Evolutionary conservation across 2,888 invertebrate species (phyloP).

Genomic region (Allygus modestus): DNA sequence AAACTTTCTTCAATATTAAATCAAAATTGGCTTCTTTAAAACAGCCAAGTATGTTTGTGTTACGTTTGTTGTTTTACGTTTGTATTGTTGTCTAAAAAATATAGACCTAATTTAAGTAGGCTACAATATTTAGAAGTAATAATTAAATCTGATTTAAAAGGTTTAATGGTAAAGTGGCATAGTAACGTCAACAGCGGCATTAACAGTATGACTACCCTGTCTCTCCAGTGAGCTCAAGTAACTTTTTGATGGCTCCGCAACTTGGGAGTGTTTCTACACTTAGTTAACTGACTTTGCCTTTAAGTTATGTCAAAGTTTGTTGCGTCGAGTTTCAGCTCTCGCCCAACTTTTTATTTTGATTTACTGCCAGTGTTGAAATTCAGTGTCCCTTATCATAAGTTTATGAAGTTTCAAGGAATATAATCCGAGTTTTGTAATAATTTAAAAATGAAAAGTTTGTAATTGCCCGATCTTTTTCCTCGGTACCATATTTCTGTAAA

Average conservation of each 20-base stretch:
- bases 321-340: constrained; percentile 47
- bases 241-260: constrained; percentile 59
- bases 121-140: too few species aligned
- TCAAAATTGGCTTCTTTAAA: too few species aligned
- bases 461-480: not conserved
- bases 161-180: too few species aligned
- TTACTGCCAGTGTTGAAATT: constrained; percentile 57
- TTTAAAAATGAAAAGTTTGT: constrained; percentile 37
- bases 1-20: too few species aligned
- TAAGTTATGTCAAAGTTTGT: constrained; percentile 56
- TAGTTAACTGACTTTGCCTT: constrained; percentile 59
- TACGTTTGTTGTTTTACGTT: too few species aligned
- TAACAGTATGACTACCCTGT: constrained; percentile 15
- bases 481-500: not conserved
- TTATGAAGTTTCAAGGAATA: constrained; percentile 15
- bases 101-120: too few species aligned
- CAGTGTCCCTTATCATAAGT: constrained; percentile 47
- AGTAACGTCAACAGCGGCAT: not conserved
- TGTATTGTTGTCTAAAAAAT: too few species aligned
- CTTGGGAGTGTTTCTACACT: constrained; percentile 53
- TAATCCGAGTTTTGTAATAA: constrained; percentile 43
- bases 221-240: constrained; percentile 1
- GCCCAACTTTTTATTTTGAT: constrained; percentile 54
- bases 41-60: too few species aligned
- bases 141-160: too few species aligned